Conservation (phyloP, 1,140 invertebrate species). For the Aradophagus sp. region DNA sequence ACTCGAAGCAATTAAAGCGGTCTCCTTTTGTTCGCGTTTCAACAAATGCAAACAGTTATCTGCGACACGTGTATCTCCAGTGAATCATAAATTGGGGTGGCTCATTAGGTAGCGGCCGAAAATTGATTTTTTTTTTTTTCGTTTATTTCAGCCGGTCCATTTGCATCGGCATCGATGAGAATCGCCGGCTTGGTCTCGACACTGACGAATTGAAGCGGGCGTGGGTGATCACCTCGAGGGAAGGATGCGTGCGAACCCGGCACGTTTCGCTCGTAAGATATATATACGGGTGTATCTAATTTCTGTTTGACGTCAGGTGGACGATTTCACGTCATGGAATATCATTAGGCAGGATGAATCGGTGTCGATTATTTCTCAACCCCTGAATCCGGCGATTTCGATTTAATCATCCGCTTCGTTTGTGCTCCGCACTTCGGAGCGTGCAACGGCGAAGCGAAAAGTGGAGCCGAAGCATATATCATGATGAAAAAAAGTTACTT, state of each 20-base stretch:
- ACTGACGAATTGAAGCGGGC: constrained; percentile 65
- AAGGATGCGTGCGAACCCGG: constrained; percentile 50
- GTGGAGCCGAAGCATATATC: too few species aligned
- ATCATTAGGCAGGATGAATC: constrained; percentile 19
- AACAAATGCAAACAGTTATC: constrained; percentile 25
- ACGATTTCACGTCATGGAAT: constrained; percentile 60
- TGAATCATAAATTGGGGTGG: constrained; percentile 34
- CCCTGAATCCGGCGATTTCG: not conserved
- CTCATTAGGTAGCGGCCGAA: constrained; percentile 46
- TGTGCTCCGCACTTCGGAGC: too few species aligned
- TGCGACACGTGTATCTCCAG: constrained; percentile 26
- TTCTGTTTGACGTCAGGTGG: constrained; percentile 62
- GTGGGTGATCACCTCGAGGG: constrained; percentile 55
- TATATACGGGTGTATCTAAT: constrained; percentile 45
- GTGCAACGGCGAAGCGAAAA: too few species aligned
- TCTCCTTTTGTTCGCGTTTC: constrained; percentile 12
- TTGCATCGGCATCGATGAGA: constrained; percentile 61
- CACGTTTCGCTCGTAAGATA: constrained; percentile 23
- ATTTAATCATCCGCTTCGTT: not conserved
- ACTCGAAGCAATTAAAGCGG: constrained; percentile 16
- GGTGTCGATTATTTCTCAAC: constrained; percentile 4
- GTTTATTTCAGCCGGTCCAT: constrained; percentile 24
- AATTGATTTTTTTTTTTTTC: constrained; percentile 31
- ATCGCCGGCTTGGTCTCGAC: constrained; percentile 63
- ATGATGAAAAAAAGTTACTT: too few species aligned